phyloP scores from a whole-genome alignment of 2,888 invertebrate genomes.

The Yponomeuta sedellus region DNA sequence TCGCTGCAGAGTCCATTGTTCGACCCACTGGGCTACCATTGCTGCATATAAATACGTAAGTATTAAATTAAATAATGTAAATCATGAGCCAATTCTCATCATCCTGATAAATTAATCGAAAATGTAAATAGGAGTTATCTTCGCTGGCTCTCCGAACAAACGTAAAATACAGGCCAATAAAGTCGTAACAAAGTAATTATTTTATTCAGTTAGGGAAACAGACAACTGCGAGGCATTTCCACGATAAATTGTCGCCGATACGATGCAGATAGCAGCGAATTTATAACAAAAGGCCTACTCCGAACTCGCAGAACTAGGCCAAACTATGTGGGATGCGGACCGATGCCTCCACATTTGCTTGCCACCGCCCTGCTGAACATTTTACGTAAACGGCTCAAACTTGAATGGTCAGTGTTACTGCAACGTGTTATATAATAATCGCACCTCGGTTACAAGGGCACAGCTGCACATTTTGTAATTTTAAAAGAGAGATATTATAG shows the following conservation, averaged over 20 bases:
- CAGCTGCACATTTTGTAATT: no score
- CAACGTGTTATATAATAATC: no score
- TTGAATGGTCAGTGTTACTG: no score
- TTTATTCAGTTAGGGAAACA: conserved; percentile 10
- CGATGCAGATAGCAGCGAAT: conserved; percentile 32
- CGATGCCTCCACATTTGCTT: not conserved
- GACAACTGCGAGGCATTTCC: not conserved
- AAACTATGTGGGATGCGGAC: not conserved
- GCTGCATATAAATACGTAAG: no score
- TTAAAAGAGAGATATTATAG: no score
- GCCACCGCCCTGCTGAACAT: not conserved
- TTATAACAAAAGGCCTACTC: conserved; percentile 24
- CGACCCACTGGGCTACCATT: no score
- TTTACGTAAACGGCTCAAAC: no score
- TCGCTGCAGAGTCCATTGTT: no score
- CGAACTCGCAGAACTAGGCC: not conserved
- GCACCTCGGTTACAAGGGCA: no score
- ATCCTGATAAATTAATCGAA: not conserved
- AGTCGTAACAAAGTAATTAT: conserved; percentile 2
- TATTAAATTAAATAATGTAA: no score
- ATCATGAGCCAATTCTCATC: not conserved
- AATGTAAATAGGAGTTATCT: not conserved
- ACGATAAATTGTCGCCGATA: conserved; percentile 33
- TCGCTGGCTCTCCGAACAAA: not conserved
- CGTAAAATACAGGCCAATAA: conserved; percentile 3